Conservation (phyloP, 1,140 invertebrate genomes). For the Geopemphigus sp. region DNA sequence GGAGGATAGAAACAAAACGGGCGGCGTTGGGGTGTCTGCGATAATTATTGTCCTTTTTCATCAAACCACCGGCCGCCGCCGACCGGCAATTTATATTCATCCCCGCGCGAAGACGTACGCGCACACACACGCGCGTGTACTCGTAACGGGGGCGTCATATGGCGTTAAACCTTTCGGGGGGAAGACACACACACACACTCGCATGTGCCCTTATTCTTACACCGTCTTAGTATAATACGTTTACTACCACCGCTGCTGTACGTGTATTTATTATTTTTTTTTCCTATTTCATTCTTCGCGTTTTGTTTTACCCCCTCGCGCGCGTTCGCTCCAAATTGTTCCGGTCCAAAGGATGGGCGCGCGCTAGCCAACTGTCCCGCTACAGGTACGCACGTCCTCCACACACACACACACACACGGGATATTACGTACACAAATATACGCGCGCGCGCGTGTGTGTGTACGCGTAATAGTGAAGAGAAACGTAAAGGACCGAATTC, state of each 20-base stretch:
- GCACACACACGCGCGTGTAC: not conserved
- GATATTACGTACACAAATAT: not conserved
- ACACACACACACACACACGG: not conserved
- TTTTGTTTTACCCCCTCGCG: slow-evolving; percentile 37
- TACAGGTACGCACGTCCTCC: slow-evolving; percentile 17
- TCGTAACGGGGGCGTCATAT: slow-evolving; percentile 29
- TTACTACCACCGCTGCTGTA: too few species aligned
- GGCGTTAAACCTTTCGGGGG: slow-evolving; percentile 38
- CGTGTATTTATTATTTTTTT: not conserved
- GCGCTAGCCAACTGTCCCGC: slow-evolving; percentile 46
- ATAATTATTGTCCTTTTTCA: slow-evolving; percentile 87
- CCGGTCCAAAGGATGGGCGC: slow-evolving; percentile 41
- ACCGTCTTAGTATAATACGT: not conserved
- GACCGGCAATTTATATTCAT: not conserved
- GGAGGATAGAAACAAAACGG: not conserved
- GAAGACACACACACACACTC: not conserved
- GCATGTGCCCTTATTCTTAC: slow-evolving; percentile 42
- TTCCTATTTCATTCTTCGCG: not conserved
- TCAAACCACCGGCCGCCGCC: slow-evolving; percentile 77
- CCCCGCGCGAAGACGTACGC: not conserved
- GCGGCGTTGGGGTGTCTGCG: slow-evolving; percentile 84
- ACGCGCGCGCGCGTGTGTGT: not conserved
- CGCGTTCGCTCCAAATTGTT: slow-evolving; percentile 46
- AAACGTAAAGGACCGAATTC: slow-evolving; percentile 4
- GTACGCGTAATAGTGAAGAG: not conserved